Evolutionary conservation across 1,140 invertebrate species (phyloP).

Genomic region (Hetaerina americana): DNA sequence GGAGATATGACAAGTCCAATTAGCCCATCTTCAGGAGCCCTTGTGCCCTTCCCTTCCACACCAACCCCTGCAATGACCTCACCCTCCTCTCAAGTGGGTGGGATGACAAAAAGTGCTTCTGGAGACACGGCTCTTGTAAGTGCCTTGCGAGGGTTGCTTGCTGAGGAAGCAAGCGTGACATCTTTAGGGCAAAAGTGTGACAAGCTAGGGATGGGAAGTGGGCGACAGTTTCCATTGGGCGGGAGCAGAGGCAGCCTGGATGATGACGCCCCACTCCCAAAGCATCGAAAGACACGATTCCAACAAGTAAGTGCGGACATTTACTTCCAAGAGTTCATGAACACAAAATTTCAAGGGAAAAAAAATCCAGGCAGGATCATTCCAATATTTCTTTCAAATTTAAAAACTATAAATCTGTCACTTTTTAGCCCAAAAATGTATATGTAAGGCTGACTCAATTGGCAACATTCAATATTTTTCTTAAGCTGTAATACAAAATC

Average conservation of each 20-base stretch:
- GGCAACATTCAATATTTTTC: background rate
- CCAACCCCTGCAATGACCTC: slow-evolving; percentile 22
- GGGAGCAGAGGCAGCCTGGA: slow-evolving; percentile 48
- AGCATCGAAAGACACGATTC: slow-evolving; percentile 74
- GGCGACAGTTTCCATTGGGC: slow-evolving; percentile 30
- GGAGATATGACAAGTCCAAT: slow-evolving; percentile 21
- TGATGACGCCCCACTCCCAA: slow-evolving; percentile 52
- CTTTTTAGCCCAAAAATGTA: background rate
- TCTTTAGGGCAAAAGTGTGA: background rate
- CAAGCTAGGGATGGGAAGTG: slow-evolving; percentile 28
- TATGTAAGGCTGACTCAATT: background rate
- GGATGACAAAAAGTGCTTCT: slow-evolving; percentile 63
- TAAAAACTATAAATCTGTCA: background rate
- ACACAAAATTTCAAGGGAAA: too few species aligned
- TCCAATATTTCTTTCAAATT: background rate
- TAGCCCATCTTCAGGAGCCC: slow-evolving; percentile 14
- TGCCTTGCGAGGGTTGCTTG: slow-evolving; percentile 17
- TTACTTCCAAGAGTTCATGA: too few species aligned
- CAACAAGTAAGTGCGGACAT: slow-evolving; percentile 52
- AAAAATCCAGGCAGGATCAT: too few species aligned
- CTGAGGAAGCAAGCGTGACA: slow-evolving; percentile 36
- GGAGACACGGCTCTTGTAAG: slow-evolving; percentile 46
- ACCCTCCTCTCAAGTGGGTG: slow-evolving; percentile 19
- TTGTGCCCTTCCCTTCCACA: slow-evolving; percentile 24
- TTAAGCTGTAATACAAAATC: background rate